Evolutionary conservation across 1,140 invertebrate species (phyloP).

Genomic region (Sinella curviseta): DNA sequence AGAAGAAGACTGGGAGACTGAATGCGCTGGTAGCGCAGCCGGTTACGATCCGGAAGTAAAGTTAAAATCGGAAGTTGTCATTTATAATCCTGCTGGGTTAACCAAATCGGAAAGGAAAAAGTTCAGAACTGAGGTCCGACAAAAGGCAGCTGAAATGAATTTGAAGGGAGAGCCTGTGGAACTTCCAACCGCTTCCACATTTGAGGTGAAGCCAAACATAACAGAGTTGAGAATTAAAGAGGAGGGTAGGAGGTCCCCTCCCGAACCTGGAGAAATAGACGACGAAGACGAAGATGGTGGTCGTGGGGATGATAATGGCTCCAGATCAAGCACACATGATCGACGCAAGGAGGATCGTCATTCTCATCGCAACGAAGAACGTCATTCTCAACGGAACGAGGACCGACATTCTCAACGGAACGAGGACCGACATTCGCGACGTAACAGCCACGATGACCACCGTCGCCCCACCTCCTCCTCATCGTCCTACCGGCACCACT

Average conservation of each 20-base stretch:
- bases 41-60: conserved; percentile 7
- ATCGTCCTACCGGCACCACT: too few species aligned
- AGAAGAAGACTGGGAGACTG: conserved; percentile 21
- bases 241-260: background rate
- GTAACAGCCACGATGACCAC: too few species aligned
- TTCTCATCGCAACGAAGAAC: too few species aligned
- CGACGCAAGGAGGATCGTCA: too few species aligned
- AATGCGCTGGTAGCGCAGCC: background rate
- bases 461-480: too few species aligned
- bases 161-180: background rate
- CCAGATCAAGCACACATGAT: too few species aligned
- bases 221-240: background rate
- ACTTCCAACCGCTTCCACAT: background rate
- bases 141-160: background rate
- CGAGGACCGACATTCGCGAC: too few species aligned
- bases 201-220: background rate
- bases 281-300: background rate
- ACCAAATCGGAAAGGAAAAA: conserved; percentile 14
- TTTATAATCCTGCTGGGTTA: background rate
- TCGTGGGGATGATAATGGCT: too few species aligned
- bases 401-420: too few species aligned
- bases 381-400: too few species aligned
- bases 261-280: background rate
- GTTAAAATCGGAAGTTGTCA: background rate
- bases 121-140: background rate